Evolutionary conservation across 2,113 vertebrate species (phyloP), one percentile per base, ranked within the genome.

Genomic region (Microtus richardsoni): DNA sequence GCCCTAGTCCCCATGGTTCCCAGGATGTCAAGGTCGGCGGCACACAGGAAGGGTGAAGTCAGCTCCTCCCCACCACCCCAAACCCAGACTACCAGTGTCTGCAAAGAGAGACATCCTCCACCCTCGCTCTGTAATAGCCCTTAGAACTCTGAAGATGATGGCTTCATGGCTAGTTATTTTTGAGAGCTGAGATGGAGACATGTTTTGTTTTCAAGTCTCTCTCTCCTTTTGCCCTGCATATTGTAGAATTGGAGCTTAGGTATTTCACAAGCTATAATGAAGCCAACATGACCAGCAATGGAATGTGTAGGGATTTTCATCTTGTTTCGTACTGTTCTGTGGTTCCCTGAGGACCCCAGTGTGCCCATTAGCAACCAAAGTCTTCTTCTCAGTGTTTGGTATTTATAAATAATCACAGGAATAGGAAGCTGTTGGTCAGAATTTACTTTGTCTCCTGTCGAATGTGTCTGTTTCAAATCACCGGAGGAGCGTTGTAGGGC

Each of bases 321-420:
- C 13, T 17, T 86, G 16, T 64, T 79, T 49, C 36, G 21, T 52
- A 47, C 70, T 70, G 8, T 62, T 54, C 4, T 86, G 28, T 64
- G 36, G 47, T 10, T 9, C 28, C 74, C 78, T 71, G 1, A 78
- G 77, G 58, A 22, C 54, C 47, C 11, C 30, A 68, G 83, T 58
- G 0, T 7, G 16, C n/a, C 36, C 77, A 0, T 52, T 8, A 86
- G 83, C 58, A 92, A 12, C 19, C 3, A 64, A 49, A 94, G 49
- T 89, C 70, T 26, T 85, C 5, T 66, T 41, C 86, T 54, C 47
- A 41, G 28, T 13, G 24, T 75, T 91, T 24, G 68, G 28, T 83
- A 41, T 96, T 79, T 80, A 41, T 96, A 85, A 36, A 13, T 26
- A 39, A 92, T 90, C 91, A 30, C 78, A 71, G 41, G 75, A 95